Percentiles rank a stretch among this genome's conserved stretches.
phyloP scores from a whole-genome alignment of 2,113 vertebrate species.

The Glaucomys volans region DNA sequence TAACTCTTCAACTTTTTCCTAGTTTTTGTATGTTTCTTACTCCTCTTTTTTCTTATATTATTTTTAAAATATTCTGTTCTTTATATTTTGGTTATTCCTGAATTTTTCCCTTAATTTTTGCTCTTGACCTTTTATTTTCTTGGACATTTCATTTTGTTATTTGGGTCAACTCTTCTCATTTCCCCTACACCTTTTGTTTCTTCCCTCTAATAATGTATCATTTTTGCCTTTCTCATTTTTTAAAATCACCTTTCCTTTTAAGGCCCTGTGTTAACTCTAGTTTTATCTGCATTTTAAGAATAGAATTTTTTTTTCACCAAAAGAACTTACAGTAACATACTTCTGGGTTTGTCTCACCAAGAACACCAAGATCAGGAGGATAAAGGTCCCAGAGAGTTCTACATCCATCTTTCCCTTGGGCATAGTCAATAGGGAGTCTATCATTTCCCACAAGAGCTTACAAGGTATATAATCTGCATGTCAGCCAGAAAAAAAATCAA shows the following conservation, averaged over 20 bases:
- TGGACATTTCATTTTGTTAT: background rate
- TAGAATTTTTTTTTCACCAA: constrained; percentile 7
- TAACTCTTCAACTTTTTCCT: background rate
- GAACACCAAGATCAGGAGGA: background rate
- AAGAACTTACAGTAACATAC: background rate
- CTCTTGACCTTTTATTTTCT: background rate
- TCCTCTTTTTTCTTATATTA: background rate
- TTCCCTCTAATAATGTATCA: background rate
- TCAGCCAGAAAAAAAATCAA: background rate
- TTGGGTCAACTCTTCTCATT: background rate
- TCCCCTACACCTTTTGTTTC: background rate
- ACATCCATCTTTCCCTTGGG: background rate
- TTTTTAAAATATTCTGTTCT: background rate
- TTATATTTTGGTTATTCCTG: background rate
- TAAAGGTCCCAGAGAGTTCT: background rate
- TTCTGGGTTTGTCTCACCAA: background rate
- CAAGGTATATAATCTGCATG: background rate
- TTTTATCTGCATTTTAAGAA: constrained; percentile 6
- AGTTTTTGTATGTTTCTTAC: background rate
- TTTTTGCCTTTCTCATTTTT: background rate
- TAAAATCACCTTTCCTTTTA: background rate
- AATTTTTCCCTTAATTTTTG: background rate
- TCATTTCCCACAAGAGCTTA: background rate
- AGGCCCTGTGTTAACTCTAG: background rate
- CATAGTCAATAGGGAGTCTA: background rate